Percentiles rank a stretch among this genome's conserved stretches.
phyloP scores from a whole-genome alignment of 2,888 invertebrate species.

The Drosophila affinis region DNA sequence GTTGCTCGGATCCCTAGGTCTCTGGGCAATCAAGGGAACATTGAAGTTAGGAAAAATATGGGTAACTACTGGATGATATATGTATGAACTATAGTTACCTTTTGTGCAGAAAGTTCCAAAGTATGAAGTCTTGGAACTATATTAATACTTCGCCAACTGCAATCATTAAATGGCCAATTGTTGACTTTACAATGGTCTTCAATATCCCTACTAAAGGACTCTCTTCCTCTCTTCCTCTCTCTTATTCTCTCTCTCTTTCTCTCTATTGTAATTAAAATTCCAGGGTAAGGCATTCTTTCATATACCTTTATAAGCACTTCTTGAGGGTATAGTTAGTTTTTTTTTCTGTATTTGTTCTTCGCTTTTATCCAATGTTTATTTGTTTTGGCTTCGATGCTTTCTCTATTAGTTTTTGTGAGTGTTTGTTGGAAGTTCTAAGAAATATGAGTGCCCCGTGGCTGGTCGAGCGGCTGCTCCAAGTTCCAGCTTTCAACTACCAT shows the following conservation, averaged over 20 bases:
- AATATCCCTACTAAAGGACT: background rate
- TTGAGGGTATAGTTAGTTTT: slow-evolving; percentile 20
- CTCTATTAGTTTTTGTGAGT: slow-evolving; percentile 67
- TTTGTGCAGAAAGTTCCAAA: background rate
- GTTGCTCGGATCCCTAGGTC: slow-evolving; percentile 5
- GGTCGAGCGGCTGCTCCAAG: slow-evolving; percentile 31
- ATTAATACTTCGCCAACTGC: background rate
- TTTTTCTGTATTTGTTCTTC: slow-evolving; percentile 39
- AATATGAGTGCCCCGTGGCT: slow-evolving; percentile 67
- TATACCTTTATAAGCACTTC: slow-evolving; percentile 13
- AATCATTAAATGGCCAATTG: background rate
- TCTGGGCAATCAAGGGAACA: slow-evolving; percentile 28
- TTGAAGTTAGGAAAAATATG: slow-evolving; percentile 9
- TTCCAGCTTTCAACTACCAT: slow-evolving; percentile 20
- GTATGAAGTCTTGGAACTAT: too few species aligned
- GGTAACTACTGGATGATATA: background rate
- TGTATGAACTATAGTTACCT: background rate
- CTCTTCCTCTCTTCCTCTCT: background rate
- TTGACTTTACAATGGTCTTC: slow-evolving; percentile 4
- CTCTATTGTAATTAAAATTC: slow-evolving; percentile 20
- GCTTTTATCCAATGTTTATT: slow-evolving; percentile 51
- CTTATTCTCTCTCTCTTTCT: background rate
- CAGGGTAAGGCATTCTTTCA: background rate
- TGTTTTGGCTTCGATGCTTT: slow-evolving; percentile 47
- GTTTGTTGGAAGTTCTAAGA: slow-evolving; percentile 65